Percentiles rank a stretch among this genome's conserved stretches.
phyloP scores from a whole-genome alignment of 2,888 invertebrate species.

The Andrena dorsata region DNA sequence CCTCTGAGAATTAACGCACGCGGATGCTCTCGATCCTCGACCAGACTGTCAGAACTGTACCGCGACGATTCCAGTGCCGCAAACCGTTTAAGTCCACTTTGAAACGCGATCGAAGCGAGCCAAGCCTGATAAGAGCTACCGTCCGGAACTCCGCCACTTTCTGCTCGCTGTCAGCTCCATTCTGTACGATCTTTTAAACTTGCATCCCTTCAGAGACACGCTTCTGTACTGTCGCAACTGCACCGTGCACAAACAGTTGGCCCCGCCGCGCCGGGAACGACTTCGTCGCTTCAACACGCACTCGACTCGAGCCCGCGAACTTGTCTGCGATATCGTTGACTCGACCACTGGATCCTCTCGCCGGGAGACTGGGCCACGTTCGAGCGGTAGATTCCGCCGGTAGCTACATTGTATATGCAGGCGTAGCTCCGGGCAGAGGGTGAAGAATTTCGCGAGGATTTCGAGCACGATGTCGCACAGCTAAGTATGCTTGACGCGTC shows the following conservation, averaged over 20 bases:
- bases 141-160: constrained; percentile 22
- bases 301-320: constrained; percentile 12
- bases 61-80: not conserved
- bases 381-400: not conserved
- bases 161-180: constrained; percentile 41
- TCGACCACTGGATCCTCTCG: constrained; percentile 2
- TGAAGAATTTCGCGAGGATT: no score
- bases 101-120: constrained; percentile 9
- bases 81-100: not conserved
- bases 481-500: no score
- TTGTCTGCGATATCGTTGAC: not conserved
- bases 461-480: no score
- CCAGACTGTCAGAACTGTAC: not conserved
- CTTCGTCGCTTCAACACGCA: constrained; percentile 49
- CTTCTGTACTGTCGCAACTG: constrained; percentile 58
- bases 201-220: constrained; percentile 58
- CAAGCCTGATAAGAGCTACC: not conserved
- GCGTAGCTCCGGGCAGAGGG: no score
- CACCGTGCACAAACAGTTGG: constrained; percentile 54
- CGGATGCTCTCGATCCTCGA: not conserved
- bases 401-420: no score
- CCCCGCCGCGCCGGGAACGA: constrained; percentile 28
- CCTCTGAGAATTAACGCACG: not conserved
- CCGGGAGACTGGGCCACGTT: not conserved
- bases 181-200: constrained; percentile 37